A percentile compares a stretch with the other conserved stretches of the same genome.
Conservation (phyloP, 2,888 invertebrate genomes). For the Anticlea derivata region DNA sequence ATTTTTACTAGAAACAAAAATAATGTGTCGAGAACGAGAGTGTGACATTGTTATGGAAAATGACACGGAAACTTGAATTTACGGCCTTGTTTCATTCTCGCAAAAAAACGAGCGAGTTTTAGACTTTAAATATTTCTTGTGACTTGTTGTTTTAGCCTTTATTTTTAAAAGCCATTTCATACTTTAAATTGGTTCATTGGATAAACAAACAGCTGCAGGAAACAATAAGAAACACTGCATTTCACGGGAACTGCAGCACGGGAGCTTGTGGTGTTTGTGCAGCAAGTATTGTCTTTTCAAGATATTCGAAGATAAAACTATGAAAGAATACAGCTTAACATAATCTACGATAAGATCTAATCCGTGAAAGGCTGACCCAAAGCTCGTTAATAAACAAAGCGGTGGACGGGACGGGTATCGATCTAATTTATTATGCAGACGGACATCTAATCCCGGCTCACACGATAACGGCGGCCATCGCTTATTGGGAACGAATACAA, state of each 20-base stretch:
- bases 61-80: constrained; percentile 65
- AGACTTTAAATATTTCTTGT: constrained; percentile 61
- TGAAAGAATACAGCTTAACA: constrained; percentile 56
- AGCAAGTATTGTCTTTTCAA: too few relatives aligned
- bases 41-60: constrained; percentile 65
- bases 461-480: constrained; percentile 48
- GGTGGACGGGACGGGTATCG: constrained; percentile 47
- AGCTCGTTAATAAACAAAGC: constrained; percentile 46
- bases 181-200: too few relatives aligned
- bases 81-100: constrained; percentile 54
- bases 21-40: constrained; percentile 56
- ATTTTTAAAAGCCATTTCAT: too few relatives aligned
- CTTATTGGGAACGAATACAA: constrained; percentile 53
- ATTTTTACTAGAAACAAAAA: constrained; percentile 46
- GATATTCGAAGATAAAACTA: too few relatives aligned
- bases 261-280: too few relatives aligned
- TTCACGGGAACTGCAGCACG: too few relatives aligned
- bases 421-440: constrained; percentile 62
- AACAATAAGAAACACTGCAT: too few relatives aligned
- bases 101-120: constrained; percentile 55
- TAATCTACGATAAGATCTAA: constrained; percentile 41
- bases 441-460: constrained; percentile 53
- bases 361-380: constrained; percentile 13
- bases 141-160: too few relatives aligned
- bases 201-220: too few relatives aligned